Evolutionary conservation across 2,888 invertebrate species (phyloP).

Genomic region (Agonopterix alstromeriana): DNA sequence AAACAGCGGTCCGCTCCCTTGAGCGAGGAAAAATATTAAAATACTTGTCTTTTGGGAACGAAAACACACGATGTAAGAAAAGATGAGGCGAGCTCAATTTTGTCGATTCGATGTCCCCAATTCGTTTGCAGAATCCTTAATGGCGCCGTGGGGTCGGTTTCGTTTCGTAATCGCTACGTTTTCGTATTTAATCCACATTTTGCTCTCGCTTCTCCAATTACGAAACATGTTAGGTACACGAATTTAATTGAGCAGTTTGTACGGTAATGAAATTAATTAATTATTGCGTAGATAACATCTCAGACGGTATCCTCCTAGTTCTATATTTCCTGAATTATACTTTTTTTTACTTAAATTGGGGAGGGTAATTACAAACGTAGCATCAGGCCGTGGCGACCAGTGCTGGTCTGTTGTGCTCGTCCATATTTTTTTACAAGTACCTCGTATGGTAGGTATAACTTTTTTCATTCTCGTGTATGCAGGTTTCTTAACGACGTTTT

Average conservation of each 20-base stretch:
- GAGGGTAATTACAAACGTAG: no score
- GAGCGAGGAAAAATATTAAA: conserved; percentile 56
- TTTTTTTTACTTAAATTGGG: no score
- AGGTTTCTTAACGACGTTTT: no score
- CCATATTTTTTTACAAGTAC: no score
- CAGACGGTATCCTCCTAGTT: no score
- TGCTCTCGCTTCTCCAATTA: conserved; percentile 20
- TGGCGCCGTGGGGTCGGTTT: conserved; percentile 49
- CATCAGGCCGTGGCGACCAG: no score
- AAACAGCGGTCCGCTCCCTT: conserved; percentile 54
- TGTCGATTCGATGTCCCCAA: conserved; percentile 70
- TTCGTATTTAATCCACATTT: conserved; percentile 64
- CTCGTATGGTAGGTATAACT: no score
- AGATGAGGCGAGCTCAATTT: conserved; percentile 68
- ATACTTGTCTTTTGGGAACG: conserved; percentile 51
- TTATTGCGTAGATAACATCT: no score
- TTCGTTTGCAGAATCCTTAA: conserved; percentile 71
- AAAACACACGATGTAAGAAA: conserved; percentile 62
- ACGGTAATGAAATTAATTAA: no score
- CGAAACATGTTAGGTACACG: conserved; percentile 34
- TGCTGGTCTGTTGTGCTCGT: no score
- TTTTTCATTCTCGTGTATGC: no score
- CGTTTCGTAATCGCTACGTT: conserved; percentile 50
- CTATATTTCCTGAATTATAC: no score
- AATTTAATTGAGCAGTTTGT: conserved; percentile 39